Evolutionary conservation across 2,113 vertebrate species (phyloP).

Genomic region (Phoenicopterus ruber): DNA sequence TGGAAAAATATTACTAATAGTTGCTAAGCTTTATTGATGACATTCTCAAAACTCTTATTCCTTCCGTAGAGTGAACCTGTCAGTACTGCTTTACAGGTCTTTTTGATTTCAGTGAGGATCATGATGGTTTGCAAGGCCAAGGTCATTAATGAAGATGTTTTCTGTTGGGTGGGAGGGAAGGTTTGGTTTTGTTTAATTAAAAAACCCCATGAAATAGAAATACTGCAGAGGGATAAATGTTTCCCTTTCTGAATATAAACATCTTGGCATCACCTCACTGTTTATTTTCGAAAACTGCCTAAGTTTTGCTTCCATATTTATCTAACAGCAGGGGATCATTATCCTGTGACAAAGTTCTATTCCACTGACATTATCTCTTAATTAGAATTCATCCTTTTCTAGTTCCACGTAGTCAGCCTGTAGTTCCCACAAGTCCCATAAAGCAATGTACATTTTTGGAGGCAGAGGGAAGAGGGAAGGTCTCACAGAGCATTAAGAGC

Average conservation of each 20-base stretch:
- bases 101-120: not conserved
- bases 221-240: conserved; percentile 52
- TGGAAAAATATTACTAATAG: conserved; percentile 50
- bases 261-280: conserved; percentile 72
- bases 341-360: conserved; percentile 72
- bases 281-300: conserved; percentile 70
- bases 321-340: conserved; percentile 77
- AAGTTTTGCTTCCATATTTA: conserved; percentile 73
- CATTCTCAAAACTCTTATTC: not conserved
- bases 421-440: conserved; percentile 48
- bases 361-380: conserved; percentile 70
- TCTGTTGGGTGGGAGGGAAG: conserved; percentile 14
- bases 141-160: conserved; percentile 31
- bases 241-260: conserved; percentile 68
- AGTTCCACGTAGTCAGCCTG: conserved; percentile 45
- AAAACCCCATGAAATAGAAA: conserved; percentile 38
- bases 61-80: not conserved
- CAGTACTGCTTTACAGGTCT: not conserved
- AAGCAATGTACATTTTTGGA: conserved; percentile 33
- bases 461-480: conserved; percentile 17
- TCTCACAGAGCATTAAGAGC: conserved; percentile 16
- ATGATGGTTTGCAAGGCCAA: not conserved
- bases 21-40: conserved; percentile 48
- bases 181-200: conserved; percentile 42
- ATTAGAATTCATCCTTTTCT: conserved; percentile 69